Percentiles rank a stretch among this genome's conserved stretches.
phyloP scores from a whole-genome alignment of 2,888 invertebrate species.

The Hirtodrosophila duncani region DNA sequence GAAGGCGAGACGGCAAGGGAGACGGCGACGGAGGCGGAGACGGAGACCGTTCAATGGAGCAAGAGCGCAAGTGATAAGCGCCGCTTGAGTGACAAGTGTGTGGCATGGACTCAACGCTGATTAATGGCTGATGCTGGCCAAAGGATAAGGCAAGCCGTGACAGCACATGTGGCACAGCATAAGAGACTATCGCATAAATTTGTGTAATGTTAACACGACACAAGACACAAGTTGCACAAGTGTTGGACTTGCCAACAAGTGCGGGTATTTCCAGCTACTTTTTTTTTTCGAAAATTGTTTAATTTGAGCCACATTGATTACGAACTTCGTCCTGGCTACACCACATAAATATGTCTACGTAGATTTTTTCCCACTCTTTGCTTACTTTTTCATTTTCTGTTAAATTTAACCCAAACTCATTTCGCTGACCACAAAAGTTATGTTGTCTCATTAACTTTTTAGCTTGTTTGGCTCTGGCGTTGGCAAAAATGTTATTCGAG shows the following conservation, averaged over 20 bases:
- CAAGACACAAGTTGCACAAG: slow-evolving; percentile 61
- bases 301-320: slow-evolving; percentile 34
- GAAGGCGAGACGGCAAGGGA: slow-evolving; percentile 1
- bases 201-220: slow-evolving; percentile 70
- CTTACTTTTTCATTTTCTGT: slow-evolving; percentile 21
- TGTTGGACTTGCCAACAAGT: slow-evolving; percentile 4
- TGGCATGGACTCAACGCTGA: slow-evolving; percentile 59
- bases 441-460: slow-evolving; percentile 74
- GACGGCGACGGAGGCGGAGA: too few relatives aligned
- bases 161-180: slow-evolving; percentile 5
- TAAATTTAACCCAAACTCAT: too few relatives aligned
- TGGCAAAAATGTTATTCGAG: slow-evolving; percentile 63
- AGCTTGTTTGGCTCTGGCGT: slow-evolving; percentile 49
- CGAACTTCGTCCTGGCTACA: neutral
- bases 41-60: slow-evolving; percentile 60
- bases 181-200: slow-evolving; percentile 66
- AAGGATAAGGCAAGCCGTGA: slow-evolving; percentile 25
- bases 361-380: slow-evolving; percentile 1
- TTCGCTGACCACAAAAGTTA: slow-evolving; percentile 68
- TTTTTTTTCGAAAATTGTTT: slow-evolving; percentile 34
- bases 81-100: slow-evolving; percentile 69
- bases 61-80: slow-evolving; percentile 65
- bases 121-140: slow-evolving; percentile 61
- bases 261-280: slow-evolving; percentile 16
- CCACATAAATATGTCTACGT: too few relatives aligned